Evolutionary conservation across 1,140 invertebrate genomes (phyloP).

Genomic region (Drosophila novamexicana): DNA sequence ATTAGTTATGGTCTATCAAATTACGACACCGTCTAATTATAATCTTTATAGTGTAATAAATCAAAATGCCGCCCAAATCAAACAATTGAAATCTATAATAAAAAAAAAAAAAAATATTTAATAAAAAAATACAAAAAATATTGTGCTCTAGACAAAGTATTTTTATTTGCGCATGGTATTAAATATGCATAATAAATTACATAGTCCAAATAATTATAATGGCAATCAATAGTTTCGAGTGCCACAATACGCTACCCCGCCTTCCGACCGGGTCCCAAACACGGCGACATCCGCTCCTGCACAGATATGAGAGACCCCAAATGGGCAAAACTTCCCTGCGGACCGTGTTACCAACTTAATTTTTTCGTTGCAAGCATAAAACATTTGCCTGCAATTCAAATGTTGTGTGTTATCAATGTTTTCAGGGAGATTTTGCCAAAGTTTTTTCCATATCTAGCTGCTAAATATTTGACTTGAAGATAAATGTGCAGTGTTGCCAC

Average conservation of each 20-base stretch:
- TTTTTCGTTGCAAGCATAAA: neutral
- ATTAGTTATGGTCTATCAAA: conserved; percentile 8
- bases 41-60: conserved; percentile 51
- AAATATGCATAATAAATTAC: conserved; percentile 72
- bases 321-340: neutral
- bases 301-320: conserved; percentile 30
- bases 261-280: neutral
- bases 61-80: conserved; percentile 11
- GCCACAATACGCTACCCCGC: neutral
- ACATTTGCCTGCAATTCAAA: too few species aligned
- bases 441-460: neutral
- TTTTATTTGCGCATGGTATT: conserved; percentile 11
- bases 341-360: neutral
- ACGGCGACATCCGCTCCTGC: conserved; percentile 23
- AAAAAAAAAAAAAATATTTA: conserved; percentile 17
- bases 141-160: conserved; percentile 15
- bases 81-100: conserved; percentile 30
- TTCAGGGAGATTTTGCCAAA: too few species aligned
- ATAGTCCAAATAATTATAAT: conserved; percentile 59
- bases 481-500: too few species aligned
- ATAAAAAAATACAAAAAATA: conserved; percentile 8
- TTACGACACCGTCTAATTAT: conserved; percentile 41
- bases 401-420: too few species aligned
- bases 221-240: conserved; percentile 62
- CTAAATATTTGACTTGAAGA: neutral